phyloP scores from a whole-genome alignment of 2,113 vertebrate genomes.

The Caracal caracal region DNA sequence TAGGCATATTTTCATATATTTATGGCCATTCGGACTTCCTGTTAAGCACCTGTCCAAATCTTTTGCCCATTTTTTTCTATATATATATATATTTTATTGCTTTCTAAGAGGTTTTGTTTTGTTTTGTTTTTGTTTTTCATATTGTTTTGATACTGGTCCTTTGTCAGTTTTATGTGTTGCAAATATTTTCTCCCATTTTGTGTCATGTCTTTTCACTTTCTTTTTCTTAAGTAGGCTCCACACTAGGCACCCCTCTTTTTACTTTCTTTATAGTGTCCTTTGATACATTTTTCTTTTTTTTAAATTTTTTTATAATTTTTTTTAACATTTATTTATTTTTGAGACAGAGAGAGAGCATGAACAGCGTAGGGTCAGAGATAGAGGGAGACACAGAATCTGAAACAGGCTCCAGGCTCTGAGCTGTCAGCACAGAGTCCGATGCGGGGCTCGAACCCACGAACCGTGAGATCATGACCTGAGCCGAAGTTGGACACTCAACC shows the following conservation, averaged over 20 bases:
- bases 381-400: too few relatives aligned
- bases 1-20: neutral
- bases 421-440: too few relatives aligned
- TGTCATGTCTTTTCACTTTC: conserved; percentile 1
- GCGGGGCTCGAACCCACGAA: too few relatives aligned
- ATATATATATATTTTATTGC: neutral
- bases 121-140: neutral
- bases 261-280: neutral
- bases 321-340: too few relatives aligned
- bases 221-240: too few relatives aligned
- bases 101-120: neutral
- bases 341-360: too few relatives aligned
- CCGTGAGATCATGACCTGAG: too few relatives aligned
- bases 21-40: neutral
- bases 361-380: too few relatives aligned
- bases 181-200: neutral
- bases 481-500: too few relatives aligned
- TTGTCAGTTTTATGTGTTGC: neutral
- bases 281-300: neutral
- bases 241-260: neutral
- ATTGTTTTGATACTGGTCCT: neutral
- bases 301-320: too few relatives aligned
- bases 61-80: neutral
- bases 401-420: too few relatives aligned
- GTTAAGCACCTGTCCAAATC: neutral